phyloP scores from a whole-genome alignment of 1,140 invertebrate species.

The Daktulosphaira vitifoliae region DNA sequence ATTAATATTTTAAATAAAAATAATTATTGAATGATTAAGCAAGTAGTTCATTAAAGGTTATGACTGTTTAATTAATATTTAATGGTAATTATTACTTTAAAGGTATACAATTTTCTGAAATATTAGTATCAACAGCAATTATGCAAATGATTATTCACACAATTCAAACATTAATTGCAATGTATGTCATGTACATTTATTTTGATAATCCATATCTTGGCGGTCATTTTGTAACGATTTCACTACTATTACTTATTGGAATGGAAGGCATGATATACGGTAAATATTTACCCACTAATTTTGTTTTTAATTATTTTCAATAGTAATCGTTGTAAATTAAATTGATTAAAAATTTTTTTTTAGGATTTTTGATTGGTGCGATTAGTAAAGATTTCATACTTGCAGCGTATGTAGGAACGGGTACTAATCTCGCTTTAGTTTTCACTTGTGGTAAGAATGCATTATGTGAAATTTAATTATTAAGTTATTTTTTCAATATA shows the following conservation, averaged over 20 bases:
- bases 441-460: constrained; percentile 34
- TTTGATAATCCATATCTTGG: constrained; percentile 49
- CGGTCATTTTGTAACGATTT: constrained; percentile 45
- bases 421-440: constrained; percentile 34
- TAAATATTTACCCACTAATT: constrained; percentile 39
- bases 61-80: too few species aligned
- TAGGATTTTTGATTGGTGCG: constrained; percentile 35
- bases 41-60: too few species aligned
- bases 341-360: background rate
- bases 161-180: constrained; percentile 66
- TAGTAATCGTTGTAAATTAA: background rate
- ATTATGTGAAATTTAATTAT: too few species aligned
- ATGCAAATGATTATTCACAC: constrained; percentile 81
- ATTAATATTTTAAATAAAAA: too few species aligned
- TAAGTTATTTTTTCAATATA: too few species aligned
- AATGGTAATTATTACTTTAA: too few species aligned
- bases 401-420: constrained; percentile 34
- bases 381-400: constrained; percentile 29
- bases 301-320: constrained; percentile 18
- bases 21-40: too few species aligned
- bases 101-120: constrained; percentile 75
- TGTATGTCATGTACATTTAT: constrained; percentile 56
- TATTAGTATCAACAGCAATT: constrained; percentile 69
- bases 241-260: constrained; percentile 49
- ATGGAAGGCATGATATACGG: constrained; percentile 52